Percentiles rank a stretch among this genome's conserved stretches.
These are phyloP conservation scores for Melanostigma gelatinosum DNA, from an alignment of 2,113 vertebrate species.

Conservation along the genomic window DNA sequence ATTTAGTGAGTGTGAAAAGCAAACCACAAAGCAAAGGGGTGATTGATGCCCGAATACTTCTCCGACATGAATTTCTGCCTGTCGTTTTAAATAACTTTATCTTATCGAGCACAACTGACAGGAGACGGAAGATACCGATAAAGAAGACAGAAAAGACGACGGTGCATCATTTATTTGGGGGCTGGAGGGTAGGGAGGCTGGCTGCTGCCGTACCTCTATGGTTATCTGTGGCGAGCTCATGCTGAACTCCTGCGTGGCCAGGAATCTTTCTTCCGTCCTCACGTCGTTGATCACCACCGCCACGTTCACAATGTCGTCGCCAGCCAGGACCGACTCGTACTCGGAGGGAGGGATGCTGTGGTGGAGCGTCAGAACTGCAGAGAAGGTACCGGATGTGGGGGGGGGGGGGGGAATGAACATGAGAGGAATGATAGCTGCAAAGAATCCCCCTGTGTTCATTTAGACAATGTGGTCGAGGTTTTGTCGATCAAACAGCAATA, in stretches of 20 bases:
- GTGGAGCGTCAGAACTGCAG: slow-evolving; percentile 47
- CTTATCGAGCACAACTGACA: not conserved
- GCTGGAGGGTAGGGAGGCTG: not conserved
- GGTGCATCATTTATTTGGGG: not conserved
- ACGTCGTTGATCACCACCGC: slow-evolving; percentile 68
- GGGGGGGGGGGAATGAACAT: not conserved
- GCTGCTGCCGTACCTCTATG: slow-evolving; percentile 51
- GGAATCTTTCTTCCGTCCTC: slow-evolving; percentile 50
- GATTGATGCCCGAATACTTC: not conserved
- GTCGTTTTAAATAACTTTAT: slow-evolving; percentile 7
- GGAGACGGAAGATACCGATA: not conserved
- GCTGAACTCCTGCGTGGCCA: slow-evolving; percentile 65
- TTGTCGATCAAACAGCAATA: not conserved
- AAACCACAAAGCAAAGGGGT: not conserved
- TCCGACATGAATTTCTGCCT: slow-evolving; percentile 10
- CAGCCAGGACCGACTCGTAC: slow-evolving; percentile 50
- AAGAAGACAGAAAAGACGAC: not conserved
- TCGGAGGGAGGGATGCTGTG: slow-evolving; percentile 50
- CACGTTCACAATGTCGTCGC: slow-evolving; percentile 62
- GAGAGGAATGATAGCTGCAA: not conserved
- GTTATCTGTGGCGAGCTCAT: slow-evolving; percentile 52
- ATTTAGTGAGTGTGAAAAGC: not conserved
- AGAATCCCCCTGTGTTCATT: not conserved
- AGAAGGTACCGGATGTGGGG: not conserved
- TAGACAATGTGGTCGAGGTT: not conserved